phyloP scores from a whole-genome alignment of 1,140 invertebrate species.

The Eueides isabella region DNA sequence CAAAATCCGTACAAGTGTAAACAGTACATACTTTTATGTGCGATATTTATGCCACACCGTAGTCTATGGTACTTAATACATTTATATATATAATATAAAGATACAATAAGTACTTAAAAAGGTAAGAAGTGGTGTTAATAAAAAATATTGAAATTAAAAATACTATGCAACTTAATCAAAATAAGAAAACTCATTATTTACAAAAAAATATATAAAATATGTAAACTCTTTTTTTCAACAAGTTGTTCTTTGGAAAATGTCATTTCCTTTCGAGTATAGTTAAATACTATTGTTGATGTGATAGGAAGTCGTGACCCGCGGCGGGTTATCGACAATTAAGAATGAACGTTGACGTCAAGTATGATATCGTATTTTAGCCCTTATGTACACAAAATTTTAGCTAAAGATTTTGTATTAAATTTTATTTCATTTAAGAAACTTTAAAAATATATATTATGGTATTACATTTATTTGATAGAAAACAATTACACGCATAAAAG shows the following conservation, averaged over 20 bases:
- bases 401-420: neutral
- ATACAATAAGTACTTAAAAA: too few relatives aligned
- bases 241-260: constrained; percentile 9
- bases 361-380: constrained; percentile 38
- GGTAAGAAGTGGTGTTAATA: too few relatives aligned
- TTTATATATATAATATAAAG: too few relatives aligned
- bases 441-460: too few relatives aligned
- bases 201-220: too few relatives aligned
- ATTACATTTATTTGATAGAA: too few relatives aligned
- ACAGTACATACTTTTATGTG: too few relatives aligned
- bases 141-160: neutral
- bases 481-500: too few relatives aligned
- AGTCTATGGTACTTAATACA: too few relatives aligned
- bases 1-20: too few relatives aligned
- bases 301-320: constrained; percentile 47
- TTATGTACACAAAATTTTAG: constrained; percentile 18
- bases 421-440: neutral
- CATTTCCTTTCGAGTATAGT: constrained; percentile 36
- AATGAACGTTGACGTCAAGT: constrained; percentile 49
- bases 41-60: too few relatives aligned
- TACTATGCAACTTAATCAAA: neutral
- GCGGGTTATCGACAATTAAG: constrained; percentile 48
- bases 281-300: constrained; percentile 39
- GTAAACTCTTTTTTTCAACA: too few relatives aligned
- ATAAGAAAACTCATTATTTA: neutral